A percentile compares a stretch with the other conserved stretches of the same genome.
Conservation (phyloP, 92 coral and sea anemone genomes). For the Porites rus region DNA sequence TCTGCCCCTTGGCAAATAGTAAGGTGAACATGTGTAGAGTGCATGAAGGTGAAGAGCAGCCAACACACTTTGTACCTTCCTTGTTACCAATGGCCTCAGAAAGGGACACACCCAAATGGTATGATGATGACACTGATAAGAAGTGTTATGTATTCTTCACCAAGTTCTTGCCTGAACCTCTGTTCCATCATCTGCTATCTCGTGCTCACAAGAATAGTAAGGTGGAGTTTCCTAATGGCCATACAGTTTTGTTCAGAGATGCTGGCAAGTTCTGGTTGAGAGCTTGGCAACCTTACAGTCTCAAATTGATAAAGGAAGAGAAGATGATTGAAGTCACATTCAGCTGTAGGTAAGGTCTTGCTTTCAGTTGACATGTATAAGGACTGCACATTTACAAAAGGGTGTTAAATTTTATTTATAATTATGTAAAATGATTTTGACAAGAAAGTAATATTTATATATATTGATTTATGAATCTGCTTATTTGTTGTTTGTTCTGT, state of each 20-base stretch:
- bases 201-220: constrained; percentile 64
- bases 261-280: constrained; percentile 64
- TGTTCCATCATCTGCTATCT: constrained; percentile 67
- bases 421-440: too few species aligned
- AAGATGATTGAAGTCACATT: constrained; percentile 63
- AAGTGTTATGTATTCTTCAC: constrained; percentile 54
- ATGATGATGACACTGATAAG: constrained; percentile 30
- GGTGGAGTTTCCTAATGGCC: constrained; percentile 14
- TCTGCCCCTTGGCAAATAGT: constrained; percentile 25
- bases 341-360: constrained; percentile 19
- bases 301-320: constrained; percentile 52
- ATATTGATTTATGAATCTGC: too few species aligned
- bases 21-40: background rate
- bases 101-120: constrained; percentile 30
- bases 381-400: too few species aligned
- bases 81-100: constrained; percentile 51
- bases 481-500: too few species aligned
- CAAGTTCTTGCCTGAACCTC: constrained; percentile 65
- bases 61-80: constrained; percentile 73
- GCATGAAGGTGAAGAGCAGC: background rate
- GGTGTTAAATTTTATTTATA: too few species aligned
- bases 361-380: too few species aligned
- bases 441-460: too few species aligned
- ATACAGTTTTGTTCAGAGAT: constrained; percentile 40
- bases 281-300: constrained; percentile 44